Evolutionary conservation across 2,888 invertebrate genomes (phyloP), one percentile per base, ranked within the genome.

Genomic region (Lingula anatina): DNA sequence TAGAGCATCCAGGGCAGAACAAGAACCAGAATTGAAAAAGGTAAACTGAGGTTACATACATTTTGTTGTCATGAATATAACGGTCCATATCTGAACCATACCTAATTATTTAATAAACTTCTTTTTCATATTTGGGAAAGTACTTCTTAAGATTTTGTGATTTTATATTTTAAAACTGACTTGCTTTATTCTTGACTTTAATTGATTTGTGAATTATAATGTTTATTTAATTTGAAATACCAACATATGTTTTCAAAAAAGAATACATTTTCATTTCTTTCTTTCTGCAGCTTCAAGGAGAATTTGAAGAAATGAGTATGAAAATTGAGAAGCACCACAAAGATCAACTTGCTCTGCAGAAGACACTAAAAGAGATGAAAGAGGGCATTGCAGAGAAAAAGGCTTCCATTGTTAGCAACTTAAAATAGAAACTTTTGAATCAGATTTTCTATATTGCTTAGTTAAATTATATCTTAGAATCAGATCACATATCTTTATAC

Each of bases 251-350:
- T n/a, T n/a, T n/a, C n/a, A n/a, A n/a, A n/a, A n/a, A n/a, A n/a
- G n/a, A n/a, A n/a, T n/a, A n/a, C n/a, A n/a, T n/a, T n/a, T n/a
- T n/a, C n/a, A n/a, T n/a, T n/a, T n/a, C n/a, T n/a, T n/a, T n/a
- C n/a, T n/a, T n/a, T n/a, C n/a, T 57, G 5, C 51, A 66, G 68
- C 49, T 63, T 23, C 60, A 64, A 49, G 59, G 62, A 24, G 56
- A 61, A 36, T 53, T 60, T n/a, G 59, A 63, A 15, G 51, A 50
- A 27, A 47, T 56, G 20, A 42, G 49, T 12, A 28, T 42, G 2
- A 45, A 51, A 25, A 51, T 66, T 45, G 57, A 55, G 26, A 63
- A 64, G 18, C 47, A 55, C 18, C 55, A 59, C 44, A 59, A 57
- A 45, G 43, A 49, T 12, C 59, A 59, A 41, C 44, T 51, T 12